phyloP scores from a whole-genome alignment of 2,113 vertebrate species.

The Myiagra hebetior region DNA sequence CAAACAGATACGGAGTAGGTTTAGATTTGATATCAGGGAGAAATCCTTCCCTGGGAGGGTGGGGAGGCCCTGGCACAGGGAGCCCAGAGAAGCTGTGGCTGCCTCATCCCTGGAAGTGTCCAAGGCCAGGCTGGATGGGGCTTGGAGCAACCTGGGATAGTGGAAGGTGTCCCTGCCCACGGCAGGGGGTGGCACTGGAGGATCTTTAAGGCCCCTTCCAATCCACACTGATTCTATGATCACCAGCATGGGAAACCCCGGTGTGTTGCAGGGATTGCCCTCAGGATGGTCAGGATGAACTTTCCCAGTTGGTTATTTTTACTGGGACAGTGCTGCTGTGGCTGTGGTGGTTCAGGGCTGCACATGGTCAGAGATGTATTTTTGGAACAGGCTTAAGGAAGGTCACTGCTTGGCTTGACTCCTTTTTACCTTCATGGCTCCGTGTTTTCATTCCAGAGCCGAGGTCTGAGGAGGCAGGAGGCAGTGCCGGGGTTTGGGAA shows the following conservation, averaged over 20 bases:
- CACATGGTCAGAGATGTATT: not conserved
- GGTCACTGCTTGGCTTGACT: not conserved
- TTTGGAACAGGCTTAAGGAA: not conserved
- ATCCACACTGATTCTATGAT: not conserved
- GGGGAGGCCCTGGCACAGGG: not conserved
- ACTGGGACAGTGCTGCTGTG: not conserved
- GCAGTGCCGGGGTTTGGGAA: not conserved
- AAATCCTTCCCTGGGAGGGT: not conserved
- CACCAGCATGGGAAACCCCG: not conserved
- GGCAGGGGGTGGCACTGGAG: not conserved
- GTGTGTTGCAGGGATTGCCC: not conserved
- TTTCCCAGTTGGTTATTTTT: not conserved
- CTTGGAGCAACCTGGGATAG: fast-evolving
- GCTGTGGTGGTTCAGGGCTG: not conserved
- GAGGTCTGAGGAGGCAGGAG: not conserved
- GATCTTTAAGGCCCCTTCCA: not conserved
- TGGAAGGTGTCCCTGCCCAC: not conserved
- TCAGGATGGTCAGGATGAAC: not conserved
- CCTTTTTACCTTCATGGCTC: not conserved
- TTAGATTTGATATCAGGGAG: not conserved
- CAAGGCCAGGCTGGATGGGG: fast-evolving
- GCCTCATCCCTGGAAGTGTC: not conserved
- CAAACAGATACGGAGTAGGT: fast-evolving
- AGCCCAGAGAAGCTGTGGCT: not conserved
- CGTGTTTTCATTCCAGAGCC: not conserved